A percentile compares a stretch with the other conserved stretches of the same genome.
phyloP scores from a whole-genome alignment of 2,888 invertebrate species.

The Drosophila silvestris region DNA sequence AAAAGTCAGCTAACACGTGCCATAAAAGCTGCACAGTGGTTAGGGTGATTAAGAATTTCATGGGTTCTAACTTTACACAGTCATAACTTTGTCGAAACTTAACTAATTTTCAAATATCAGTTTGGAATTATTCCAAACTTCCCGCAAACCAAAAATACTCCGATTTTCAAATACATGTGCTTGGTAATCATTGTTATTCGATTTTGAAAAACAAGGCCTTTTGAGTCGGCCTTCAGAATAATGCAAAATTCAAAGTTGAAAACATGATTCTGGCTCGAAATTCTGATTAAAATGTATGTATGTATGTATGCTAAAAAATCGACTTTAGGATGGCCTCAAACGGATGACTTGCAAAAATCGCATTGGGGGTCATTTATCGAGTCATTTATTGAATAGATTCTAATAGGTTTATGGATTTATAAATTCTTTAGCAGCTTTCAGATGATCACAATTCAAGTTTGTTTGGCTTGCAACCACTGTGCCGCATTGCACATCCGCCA shows the following conservation, averaged over 20 bases:
- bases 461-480: conserved; percentile 33
- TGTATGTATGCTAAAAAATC: background rate
- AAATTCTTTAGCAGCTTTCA: background rate
- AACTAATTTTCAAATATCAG: background rate
- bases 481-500: conserved; percentile 19
- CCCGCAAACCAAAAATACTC: background rate
- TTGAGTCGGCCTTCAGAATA: background rate
- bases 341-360: no score
- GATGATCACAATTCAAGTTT: background rate
- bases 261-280: background rate
- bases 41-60: background rate
- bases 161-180: background rate
- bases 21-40: conserved; percentile 42
- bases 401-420: background rate
- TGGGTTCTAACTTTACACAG: background rate
- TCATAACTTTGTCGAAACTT: no score
- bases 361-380: background rate
- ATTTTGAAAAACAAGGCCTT: background rate
- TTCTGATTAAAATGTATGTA: background rate
- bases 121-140: background rate
- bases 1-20: conserved; percentile 65
- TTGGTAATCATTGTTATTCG: background rate
- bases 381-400: background rate
- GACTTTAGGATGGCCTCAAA: background rate
- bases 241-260: background rate